phyloP scores from a whole-genome alignment of 2,888 invertebrate genomes.

The Tetragnatha montana region DNA sequence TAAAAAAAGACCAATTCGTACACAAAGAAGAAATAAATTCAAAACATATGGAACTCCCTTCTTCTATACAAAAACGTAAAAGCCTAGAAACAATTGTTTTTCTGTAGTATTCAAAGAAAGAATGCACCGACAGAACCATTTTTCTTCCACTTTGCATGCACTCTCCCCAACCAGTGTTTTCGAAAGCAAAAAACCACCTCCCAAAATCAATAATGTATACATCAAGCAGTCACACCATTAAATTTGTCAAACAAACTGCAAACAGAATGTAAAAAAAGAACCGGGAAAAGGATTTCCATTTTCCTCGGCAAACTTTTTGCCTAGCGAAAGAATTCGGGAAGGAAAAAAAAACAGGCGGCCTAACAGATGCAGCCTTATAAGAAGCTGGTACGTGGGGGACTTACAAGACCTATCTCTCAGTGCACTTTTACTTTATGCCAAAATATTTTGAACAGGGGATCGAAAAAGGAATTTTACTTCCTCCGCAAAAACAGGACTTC shows the following conservation, averaged over 20 bases:
- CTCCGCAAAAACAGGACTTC: conserved; percentile 51
- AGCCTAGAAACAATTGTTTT: too few relatives aligned
- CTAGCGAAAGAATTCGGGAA: conserved; percentile 27
- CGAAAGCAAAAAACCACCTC: not conserved
- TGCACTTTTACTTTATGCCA: conserved; percentile 35
- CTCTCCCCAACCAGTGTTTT: not conserved
- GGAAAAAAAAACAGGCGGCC: conserved; percentile 30
- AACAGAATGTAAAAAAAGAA: conserved; percentile 44
- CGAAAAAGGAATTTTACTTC: conserved; percentile 28
- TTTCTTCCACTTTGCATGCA: not conserved
- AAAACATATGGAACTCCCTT: too few relatives aligned
- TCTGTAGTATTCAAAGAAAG: too few relatives aligned
- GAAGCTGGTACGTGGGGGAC: conserved; percentile 2
- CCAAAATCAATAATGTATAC: not conserved
- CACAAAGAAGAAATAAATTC: too few relatives aligned
- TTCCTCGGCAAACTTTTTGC: conserved; percentile 15
- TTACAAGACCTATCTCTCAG: conserved; percentile 6
- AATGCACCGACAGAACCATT: too few relatives aligned
- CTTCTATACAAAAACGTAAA: too few relatives aligned
- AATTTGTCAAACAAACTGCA: conserved; percentile 51
- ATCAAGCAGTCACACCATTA: conserved; percentile 13
- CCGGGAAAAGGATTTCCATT: conserved; percentile 50
- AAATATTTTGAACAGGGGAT: conserved; percentile 45
- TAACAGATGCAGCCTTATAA: conserved; percentile 36
- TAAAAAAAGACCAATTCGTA: too few relatives aligned